Base-by-base conservation (phyloP, 2,888 invertebrate genomes). In the Argynnis bischoffii region DNA sequence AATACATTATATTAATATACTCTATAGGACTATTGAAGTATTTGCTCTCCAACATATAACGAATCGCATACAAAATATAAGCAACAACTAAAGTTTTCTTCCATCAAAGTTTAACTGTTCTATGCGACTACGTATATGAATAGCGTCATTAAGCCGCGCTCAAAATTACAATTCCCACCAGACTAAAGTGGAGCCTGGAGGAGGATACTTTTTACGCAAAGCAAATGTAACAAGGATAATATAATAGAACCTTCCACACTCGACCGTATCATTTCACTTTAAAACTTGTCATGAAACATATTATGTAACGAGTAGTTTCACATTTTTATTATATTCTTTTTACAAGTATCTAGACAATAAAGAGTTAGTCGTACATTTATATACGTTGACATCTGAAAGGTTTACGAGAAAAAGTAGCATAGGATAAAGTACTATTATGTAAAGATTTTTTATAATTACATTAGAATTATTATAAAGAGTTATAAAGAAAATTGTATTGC, bases 131-230 rank as follows among this genome's bases (percentile, higher is more conserved):
- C 8, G 4, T 51, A 51, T 51, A 51, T 61, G 51, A 61, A 60
- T 60, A 51, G 50, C 50, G 35, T 51, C 61, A 18, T 61, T 51
- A 60, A 31, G 50, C 11, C 60, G 31, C 60, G 31, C 60, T 60
- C 59, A 50, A 16, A 16, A 60, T 26, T 35, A 60, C 60, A 51
- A 14, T 50, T 61, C 35, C 51, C 50, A 51, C 35, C 51, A 51
- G 15, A 51, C 35, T 51, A 51, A 51, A 61, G 61, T 61, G 51
- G 15, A 11, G 51, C 35, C 14, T 47, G 3, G 18, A 8, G 61
- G 50, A 61, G 50, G 31, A 61, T 61, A 35, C 51, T 61, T 60
- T 56, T 61, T 51, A 51, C 16, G 50, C 51, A 50, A 15, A n/a
- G 61, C 35, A 51, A 50, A 61, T 51, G 61, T 61, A 61, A 61